Percentiles rank a stretch among this genome's conserved stretches.
phyloP scores from a whole-genome alignment of 92 coral and sea anemone genomes.

The Pocillopora meandrina region DNA sequence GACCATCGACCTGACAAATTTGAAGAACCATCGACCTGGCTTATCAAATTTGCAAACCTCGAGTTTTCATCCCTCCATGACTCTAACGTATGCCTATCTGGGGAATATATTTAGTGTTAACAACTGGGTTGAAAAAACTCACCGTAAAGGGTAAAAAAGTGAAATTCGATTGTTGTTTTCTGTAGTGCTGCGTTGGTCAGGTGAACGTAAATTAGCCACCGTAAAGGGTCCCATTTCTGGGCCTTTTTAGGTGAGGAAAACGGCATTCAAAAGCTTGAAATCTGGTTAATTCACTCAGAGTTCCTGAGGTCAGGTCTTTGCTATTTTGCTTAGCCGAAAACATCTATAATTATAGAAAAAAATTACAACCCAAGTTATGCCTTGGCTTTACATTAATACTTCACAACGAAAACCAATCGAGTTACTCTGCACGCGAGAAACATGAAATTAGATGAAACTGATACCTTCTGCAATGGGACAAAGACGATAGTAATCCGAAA shows the following conservation, averaged over 20 bases:
- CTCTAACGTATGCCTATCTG: neutral
- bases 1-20: no score
- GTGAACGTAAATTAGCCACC: no score
- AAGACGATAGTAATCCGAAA: no score
- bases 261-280: neutral
- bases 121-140: no score
- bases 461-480: no score
- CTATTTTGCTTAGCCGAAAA: constrained; percentile 17
- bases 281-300: neutral
- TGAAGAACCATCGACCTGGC: neutral
- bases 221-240: neutral
- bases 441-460: no score
- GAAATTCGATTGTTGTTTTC: neutral
- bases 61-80: neutral
- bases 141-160: no score
- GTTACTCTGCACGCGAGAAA: no score
- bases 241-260: neutral
- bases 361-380: constrained; percentile 9
- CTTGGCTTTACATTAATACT: no score
- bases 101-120: no score
- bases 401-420: no score
- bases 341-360: constrained; percentile 23
- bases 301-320: neutral
- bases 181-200: no score
- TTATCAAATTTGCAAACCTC: neutral